These are phyloP conservation scores for Tenebrio molitor DNA, from an alignment of 1,140 invertebrate genomes.

Conservation along the genomic window DNA sequence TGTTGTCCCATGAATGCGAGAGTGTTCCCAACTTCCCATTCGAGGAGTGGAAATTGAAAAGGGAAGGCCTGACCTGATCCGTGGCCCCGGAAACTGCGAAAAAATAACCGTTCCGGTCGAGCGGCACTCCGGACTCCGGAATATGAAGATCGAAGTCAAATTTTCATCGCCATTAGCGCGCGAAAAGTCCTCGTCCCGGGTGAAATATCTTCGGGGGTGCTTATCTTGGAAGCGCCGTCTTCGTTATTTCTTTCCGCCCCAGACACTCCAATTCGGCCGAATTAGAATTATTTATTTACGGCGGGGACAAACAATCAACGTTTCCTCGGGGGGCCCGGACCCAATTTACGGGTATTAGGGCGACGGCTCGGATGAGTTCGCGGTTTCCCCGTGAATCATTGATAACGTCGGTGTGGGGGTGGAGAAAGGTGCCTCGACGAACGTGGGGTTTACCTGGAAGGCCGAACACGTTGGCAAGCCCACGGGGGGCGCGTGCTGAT, in stretches of 20 bases:
- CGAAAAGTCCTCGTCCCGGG: not conserved
- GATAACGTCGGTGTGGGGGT: too few species aligned
- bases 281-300: too few species aligned
- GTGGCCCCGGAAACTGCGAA: not conserved
- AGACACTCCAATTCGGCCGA: too few species aligned
- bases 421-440: too few species aligned
- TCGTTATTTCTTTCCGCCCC: too few species aligned
- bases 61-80: not conserved
- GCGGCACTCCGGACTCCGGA: not conserved
- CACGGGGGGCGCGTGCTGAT: conserved; percentile 65
- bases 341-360: too few species aligned
- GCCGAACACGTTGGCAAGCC: conserved; percentile 52
- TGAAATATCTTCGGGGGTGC: not conserved
- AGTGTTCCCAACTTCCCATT: too few species aligned
- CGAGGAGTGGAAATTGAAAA: conserved; percentile 1
- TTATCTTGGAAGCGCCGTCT: not conserved
- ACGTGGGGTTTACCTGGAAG: conserved; percentile 29
- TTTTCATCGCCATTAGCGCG: not conserved
- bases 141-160: not conserved
- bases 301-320: too few species aligned
- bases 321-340: too few species aligned
- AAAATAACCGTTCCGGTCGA: not conserved
- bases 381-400: too few species aligned
- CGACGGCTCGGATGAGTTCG: too few species aligned
- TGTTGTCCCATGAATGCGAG: too few species aligned